phyloP scores from a whole-genome alignment of 2,797 vertebrate species.

The Scolopax bukidnonensis region DNA sequence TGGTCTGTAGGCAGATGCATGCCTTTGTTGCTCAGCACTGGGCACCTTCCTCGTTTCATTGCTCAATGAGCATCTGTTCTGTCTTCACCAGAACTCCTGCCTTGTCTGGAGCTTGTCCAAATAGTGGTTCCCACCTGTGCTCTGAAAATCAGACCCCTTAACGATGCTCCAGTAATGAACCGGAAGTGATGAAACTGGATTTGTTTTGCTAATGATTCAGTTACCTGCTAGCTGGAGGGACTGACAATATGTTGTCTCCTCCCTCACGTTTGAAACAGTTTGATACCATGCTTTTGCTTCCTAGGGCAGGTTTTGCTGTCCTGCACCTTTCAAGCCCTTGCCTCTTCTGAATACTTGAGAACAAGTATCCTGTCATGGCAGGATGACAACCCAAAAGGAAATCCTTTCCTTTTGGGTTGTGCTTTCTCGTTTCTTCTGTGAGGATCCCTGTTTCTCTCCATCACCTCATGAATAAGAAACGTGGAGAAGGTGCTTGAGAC shows the following conservation, averaged over 20 bases:
- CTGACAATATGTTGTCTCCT: neutral
- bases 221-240: neutral
- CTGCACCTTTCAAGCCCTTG: neutral
- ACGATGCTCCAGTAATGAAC: neutral
- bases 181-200: neutral
- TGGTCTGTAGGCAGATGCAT: neutral
- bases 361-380: neutral
- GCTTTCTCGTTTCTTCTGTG: fast-evolving
- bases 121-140: neutral
- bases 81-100: neutral
- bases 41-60: neutral
- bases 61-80: neutral
- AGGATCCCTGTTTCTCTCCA: neutral
- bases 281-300: neutral
- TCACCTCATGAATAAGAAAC: neutral
- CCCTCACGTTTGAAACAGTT: neutral
- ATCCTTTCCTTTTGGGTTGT: neutral
- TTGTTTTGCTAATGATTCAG: neutral
- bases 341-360: neutral
- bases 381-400: no score
- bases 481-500: neutral
- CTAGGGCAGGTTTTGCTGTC: neutral
- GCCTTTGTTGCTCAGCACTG: neutral
- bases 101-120: neutral
- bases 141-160: neutral